phyloP scores from a whole-genome alignment of 2,113 vertebrate genomes.

The Heloderma charlesbogerti region DNA sequence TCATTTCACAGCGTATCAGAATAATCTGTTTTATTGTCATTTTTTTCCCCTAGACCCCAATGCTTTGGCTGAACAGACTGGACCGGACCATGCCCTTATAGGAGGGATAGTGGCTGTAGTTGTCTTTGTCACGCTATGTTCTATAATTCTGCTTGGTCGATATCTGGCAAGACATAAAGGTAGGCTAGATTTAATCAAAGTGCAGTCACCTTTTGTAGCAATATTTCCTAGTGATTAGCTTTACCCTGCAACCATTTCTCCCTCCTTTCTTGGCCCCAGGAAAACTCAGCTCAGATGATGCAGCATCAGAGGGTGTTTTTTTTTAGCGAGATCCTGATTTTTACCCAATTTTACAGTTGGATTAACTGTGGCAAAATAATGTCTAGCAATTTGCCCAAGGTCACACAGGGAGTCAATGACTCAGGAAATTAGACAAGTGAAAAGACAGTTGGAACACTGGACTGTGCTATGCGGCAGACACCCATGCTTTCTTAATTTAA shows the following conservation, averaged over 20 bases:
- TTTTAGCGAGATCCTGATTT: conserved; percentile 28
- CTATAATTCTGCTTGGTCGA: conserved; percentile 98
- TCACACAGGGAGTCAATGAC: neutral
- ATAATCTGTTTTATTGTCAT: conserved; percentile 35
- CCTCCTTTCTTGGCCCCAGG: conserved; percentile 30
- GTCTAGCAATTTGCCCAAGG: neutral
- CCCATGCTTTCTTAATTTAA: neutral
- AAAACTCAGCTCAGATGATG: neutral
- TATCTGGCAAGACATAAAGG: conserved; percentile 99
- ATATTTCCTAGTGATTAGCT: conserved; percentile 11
- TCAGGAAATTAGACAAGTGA: neutral
- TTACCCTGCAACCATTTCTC: neutral
- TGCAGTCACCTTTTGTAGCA: conserved; percentile 22
- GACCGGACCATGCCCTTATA: conserved; percentile 96
- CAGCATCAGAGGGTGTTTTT: neutral
- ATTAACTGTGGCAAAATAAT: conserved; percentile 48
- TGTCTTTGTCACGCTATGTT: conserved; percentile 97
- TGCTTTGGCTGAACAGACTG: conserved; percentile 87
- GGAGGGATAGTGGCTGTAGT: conserved; percentile 98
- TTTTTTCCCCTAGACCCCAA: conserved; percentile 88
- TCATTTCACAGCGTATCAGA: conserved; percentile 19
- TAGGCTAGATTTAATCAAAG: conserved; percentile 69
- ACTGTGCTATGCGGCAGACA: neutral
- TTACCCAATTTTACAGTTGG: conserved; percentile 35
- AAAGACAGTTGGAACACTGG: conserved; percentile 22